Base-by-base conservation (phyloP, 2,113 vertebrate genomes). In the Elanus axillaris region DNA sequence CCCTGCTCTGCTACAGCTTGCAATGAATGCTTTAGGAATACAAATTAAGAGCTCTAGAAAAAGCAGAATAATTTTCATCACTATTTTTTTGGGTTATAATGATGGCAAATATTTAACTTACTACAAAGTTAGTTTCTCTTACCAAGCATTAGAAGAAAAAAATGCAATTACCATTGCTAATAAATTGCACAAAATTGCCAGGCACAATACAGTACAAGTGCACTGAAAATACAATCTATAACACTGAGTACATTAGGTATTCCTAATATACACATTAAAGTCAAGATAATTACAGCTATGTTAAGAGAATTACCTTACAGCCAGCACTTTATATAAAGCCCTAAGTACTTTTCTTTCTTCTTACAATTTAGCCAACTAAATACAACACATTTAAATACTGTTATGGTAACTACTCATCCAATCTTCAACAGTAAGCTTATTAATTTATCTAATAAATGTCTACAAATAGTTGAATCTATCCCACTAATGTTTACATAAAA, bases 231-330 rank as follows among this genome's bases (percentile, higher is more conserved):
- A 84, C 60, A 67, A 52, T 55, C 59, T 67, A 18, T 22, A 84
- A 68, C 47, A 63, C 32, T 38, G 59, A 94, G 72, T 63, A 56
- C 47, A 67, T 90, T 80, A 84, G 45, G 21, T 84, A 86, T 75
- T 94, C 66, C 60, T 88, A 91, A 87, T 52, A 63, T 25, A 60
- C 11, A 2, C 77, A 88, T 90, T 90, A 86, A 86, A 90, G 88
- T 77, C 90, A 95, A 76, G 83, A 62, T 93, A 95, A 94, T 95
- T 85, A 63, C 80, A 87, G 62, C 48, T 91, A 13, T 34, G 25
- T 71, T 85, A 92, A 83, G 62, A 95, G 55, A 94, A 89, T 82
- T 72, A 91, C 79, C 47, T 72, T 40, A 53, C 52, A 76, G 84
- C 29, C 50, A 91, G 52, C 62, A 52, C 43, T 62, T 89, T 62